Conservation (phyloP, 2,797 vertebrate species). For the Cossypha dichroa region DNA sequence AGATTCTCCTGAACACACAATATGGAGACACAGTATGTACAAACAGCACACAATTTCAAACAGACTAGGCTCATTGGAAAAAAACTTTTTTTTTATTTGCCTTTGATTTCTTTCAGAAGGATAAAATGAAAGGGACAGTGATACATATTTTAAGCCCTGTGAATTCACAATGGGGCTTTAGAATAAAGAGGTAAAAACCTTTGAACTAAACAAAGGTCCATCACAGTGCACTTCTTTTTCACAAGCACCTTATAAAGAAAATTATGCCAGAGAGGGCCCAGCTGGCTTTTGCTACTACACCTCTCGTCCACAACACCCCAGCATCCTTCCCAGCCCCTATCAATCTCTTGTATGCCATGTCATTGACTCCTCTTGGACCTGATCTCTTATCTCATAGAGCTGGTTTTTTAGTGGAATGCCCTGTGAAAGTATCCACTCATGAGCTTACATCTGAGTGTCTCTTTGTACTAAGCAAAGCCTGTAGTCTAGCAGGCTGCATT, state of each 20-base stretch:
- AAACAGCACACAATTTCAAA: conserved; percentile 87
- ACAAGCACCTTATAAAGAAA: conserved; percentile 86
- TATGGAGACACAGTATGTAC: conserved; percentile 81
- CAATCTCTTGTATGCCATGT: conserved; percentile 40
- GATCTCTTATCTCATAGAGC: conserved; percentile 70
- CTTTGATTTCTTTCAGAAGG: conserved; percentile 96
- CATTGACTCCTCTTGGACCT: conserved; percentile 73
- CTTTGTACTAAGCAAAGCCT: conserved; percentile 89
- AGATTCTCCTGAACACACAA: conserved; percentile 72
- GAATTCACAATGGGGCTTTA: conserved; percentile 96
- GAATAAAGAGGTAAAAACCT: conserved; percentile 98
- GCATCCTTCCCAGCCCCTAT: conserved; percentile 63
- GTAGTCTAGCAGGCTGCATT: conserved; percentile 89
- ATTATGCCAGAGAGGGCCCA: conserved; percentile 76
- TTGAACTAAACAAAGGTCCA: conserved; percentile 99
- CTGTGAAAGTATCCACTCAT: conserved; percentile 82
- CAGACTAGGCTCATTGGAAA: conserved; percentile 83
- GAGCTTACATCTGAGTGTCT: conserved; percentile 85
- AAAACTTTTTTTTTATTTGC: conserved; percentile 71
- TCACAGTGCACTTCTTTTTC: conserved; percentile 87
- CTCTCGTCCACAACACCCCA: conserved; percentile 48
- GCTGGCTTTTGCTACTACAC: conserved; percentile 75
- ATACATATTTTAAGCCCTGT: conserved; percentile 98
- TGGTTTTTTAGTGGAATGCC: conserved; percentile 76
- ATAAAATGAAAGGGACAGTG: conserved; percentile 98